Base-by-base conservation (phyloP, 2,888 invertebrate genomes). In the Hydropsyche betteni region DNA sequence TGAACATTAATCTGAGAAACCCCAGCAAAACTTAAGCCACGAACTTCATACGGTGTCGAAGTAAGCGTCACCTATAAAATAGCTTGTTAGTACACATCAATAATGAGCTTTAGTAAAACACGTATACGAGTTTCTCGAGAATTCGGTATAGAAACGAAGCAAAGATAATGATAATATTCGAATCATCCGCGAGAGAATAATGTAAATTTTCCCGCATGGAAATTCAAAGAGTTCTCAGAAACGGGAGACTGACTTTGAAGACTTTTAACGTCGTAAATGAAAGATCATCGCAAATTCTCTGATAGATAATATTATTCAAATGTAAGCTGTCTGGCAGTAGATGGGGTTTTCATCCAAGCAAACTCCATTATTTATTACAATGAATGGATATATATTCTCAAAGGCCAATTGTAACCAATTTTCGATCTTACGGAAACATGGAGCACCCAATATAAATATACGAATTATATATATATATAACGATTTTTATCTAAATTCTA, bases 231-330 rank as follows among this genome's bases (percentile, higher is more conserved):
- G 10, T 44, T 44, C 44, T n/a, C 5, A 2, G 50, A 64, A 50
- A 10, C 4, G 44, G 10, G 44, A 8, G 44, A 10, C 44, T 44
- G 44, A 8, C 44, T 44, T 44, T 44, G 44, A 44, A 44, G 44
- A 44, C 44, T 44, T 44, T 44, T 44, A 44, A 55, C 55, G 12
- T 55, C 16, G 55, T 16, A n/a, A 55, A 55, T 14, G 55, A 44
- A 44, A n/a, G 58, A 52, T 72, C 51, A 69, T 52, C 33, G 68
- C 72, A 44, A 75, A 69, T 77, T 69, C 34, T 69, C 68, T 61
- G 61, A 76, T 75, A 73, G 79, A 78, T 79, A 79, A 79, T 79
- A 78, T 74, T 77, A 79, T 79, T 78, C 79, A 76, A 78, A 79
- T 79, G 74, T 64, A 75, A 79, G 74, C 78, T 79, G 77, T 78